Evolutionary conservation across 2,113 vertebrate genomes (phyloP).

Genomic region (Protobothrops mucrosquamatus): DNA sequence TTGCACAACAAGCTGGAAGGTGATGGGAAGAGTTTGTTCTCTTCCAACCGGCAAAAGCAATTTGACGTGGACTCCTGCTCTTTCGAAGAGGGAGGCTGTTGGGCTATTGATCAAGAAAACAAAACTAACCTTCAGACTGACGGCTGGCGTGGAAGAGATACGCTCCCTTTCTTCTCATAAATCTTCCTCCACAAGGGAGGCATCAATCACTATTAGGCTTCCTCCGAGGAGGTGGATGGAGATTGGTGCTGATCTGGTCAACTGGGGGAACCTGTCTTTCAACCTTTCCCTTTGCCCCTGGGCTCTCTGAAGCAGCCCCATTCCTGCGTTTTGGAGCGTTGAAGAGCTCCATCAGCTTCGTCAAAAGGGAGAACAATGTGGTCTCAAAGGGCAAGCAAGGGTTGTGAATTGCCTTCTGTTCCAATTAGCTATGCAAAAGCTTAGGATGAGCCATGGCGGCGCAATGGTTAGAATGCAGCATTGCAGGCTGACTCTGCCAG

Average conservation of each 20-base stretch:
- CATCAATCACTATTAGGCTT: not conserved
- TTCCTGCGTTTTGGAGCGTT: no score
- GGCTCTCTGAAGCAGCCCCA: not conserved
- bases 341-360: not conserved
- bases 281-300: not conserved
- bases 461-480: not conserved
- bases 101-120: not conserved
- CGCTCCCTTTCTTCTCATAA: not conserved
- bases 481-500: not conserved
- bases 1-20: not conserved
- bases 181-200: not conserved
- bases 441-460: not conserved
- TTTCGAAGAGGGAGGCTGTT: not conserved
- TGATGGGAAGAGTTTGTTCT: not conserved
- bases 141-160: not conserved
- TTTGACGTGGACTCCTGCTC: not conserved
- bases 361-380: not conserved
- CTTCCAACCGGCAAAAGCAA: not conserved
- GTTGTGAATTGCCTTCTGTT: not conserved
- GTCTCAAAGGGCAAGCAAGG: no score
- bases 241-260: not conserved
- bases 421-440: not conserved
- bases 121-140: not conserved
- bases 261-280: slow-evolving; percentile 2
- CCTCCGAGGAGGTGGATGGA: not conserved